Percentiles rank a stretch among this genome's conserved stretches.
Conservation (phyloP, 1,140 invertebrate genomes). For the Drosophila baimaii region DNA sequence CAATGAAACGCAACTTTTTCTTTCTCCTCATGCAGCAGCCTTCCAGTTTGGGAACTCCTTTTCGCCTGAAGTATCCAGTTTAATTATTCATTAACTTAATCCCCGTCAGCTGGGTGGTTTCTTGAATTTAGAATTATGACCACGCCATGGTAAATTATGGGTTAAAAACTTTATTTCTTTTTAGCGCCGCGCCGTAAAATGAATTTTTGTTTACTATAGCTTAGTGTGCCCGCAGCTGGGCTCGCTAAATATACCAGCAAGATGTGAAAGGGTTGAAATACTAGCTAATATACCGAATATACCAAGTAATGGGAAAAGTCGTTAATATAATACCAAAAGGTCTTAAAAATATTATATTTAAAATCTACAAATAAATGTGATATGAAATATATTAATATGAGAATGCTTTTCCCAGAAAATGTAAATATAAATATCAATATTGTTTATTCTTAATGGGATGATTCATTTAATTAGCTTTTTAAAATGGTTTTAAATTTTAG, state of each 20-base stretch:
- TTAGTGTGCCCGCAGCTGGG: neutral
- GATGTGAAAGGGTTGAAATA: neutral
- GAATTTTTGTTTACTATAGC: slow-evolving; percentile 21
- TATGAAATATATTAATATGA: too few species aligned
- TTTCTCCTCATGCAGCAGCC: slow-evolving; percentile 6
- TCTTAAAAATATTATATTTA: neutral
- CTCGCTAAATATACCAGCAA: neutral
- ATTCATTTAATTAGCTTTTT: too few species aligned
- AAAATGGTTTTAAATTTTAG: too few species aligned
- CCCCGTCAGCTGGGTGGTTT: neutral
- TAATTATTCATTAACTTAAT: neutral
- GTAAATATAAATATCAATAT: too few species aligned
- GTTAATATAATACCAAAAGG: neutral
- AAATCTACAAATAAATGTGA: neutral
- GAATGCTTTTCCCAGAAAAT: too few species aligned
- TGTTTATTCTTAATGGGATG: too few species aligned
- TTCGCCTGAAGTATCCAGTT: neutral
- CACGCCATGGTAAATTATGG: neutral
- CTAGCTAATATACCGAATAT: neutral
- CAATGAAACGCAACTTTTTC: slow-evolving; percentile 24
- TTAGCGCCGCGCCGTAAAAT: slow-evolving; percentile 24
- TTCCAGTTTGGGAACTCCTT: neutral
- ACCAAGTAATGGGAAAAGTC: neutral
- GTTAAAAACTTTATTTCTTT: neutral
- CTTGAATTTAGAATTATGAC: neutral